Conservation (phyloP, 2,113 vertebrate genomes). For the Corvus hawaiiensis region DNA sequence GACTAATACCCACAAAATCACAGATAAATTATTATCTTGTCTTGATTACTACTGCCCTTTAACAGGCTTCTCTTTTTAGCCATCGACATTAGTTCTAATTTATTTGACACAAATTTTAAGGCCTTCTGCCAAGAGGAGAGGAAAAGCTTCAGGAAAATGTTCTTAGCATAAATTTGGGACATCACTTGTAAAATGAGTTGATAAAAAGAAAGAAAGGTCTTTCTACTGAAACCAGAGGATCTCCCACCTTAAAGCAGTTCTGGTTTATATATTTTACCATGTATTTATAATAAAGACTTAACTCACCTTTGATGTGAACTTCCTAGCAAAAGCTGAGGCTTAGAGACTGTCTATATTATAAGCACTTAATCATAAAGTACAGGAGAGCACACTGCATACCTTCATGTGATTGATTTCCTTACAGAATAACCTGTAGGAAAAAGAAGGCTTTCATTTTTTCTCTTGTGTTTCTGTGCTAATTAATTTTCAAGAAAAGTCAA, state of each 20-base stretch:
- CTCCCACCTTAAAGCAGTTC: slow-evolving; percentile 15
- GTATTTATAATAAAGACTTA: slow-evolving; percentile 33
- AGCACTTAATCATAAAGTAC: slow-evolving; percentile 53
- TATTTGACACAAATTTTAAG: slow-evolving; percentile 71
- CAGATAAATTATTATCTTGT: slow-evolving; percentile 77
- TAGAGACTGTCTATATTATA: neutral
- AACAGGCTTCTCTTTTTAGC: slow-evolving; percentile 57
- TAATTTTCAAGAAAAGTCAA: slow-evolving; percentile 53
- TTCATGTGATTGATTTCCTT: slow-evolving; percentile 45
- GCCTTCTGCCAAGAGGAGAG: slow-evolving; percentile 56
- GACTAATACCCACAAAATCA: slow-evolving; percentile 76
- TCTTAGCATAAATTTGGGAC: slow-evolving; percentile 49
- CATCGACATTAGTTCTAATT: slow-evolving; percentile 70
- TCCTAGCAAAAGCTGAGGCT: slow-evolving; percentile 45
- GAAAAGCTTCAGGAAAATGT: slow-evolving; percentile 45
- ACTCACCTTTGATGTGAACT: slow-evolving; percentile 60
- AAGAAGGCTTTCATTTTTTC: slow-evolving; percentile 52
- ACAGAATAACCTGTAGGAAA: slow-evolving; percentile 52
- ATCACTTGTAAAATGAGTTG: slow-evolving; percentile 21
- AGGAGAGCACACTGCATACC: neutral
- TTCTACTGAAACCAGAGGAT: slow-evolving; percentile 30
- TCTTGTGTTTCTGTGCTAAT: slow-evolving; percentile 40
- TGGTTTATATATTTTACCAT: slow-evolving; percentile 33
- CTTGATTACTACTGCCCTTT: slow-evolving; percentile 73
- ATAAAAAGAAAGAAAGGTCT: slow-evolving; percentile 24